Evolutionary conservation across 1,140 invertebrate genomes (phyloP), one percentile per base, ranked within the genome.

Genomic region (Dolichoris vasculosae): DNA sequence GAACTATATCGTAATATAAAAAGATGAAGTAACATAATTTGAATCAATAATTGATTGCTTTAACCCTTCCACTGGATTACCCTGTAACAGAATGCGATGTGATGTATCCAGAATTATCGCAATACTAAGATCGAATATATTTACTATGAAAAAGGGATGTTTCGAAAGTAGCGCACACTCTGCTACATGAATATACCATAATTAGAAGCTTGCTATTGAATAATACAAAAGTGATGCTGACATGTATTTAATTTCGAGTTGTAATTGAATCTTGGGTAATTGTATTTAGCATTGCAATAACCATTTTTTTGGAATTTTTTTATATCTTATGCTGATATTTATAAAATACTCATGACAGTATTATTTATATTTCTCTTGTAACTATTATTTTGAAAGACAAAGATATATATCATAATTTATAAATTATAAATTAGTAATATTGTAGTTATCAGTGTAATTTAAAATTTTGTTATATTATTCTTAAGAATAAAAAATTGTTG

Each of bases 41-140:
- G 20, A 73, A 73, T 73, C 23, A 4, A 38, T 69, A 73, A 43
- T 26, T 26, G 15, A 2, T 26, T n/a, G 20, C 23, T 26, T 15
- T 9, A 67, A 35, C 83, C 83, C 76, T 84, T 67, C 23, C 64
- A 84, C 71, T 86, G 38, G 87, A 88, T 89, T 84, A 26, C 89
- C 85, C 73, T 89, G 86, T 77, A 86, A 87, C 69, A 88, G 88
- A 89, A 88, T 88, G 17, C 80, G 30, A 51, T 15, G 23, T 17
- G 0, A 51, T 35, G 20, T 20, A 76, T 48, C 43, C 26, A 32
- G 0, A 76, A 35, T 43, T 73, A 6, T 40, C 23, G 59, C 64
- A 75, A 63, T 55, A 77, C 15, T 8, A 76, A 26, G 35, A 63
- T 64, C 48, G 30, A 15, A 13, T 20, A 26, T 55, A 23, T 48